These are phyloP conservation scores for Apodemia duryi DNA, from an alignment of 2,888 invertebrate genomes.

Conservation along the genomic window DNA sequence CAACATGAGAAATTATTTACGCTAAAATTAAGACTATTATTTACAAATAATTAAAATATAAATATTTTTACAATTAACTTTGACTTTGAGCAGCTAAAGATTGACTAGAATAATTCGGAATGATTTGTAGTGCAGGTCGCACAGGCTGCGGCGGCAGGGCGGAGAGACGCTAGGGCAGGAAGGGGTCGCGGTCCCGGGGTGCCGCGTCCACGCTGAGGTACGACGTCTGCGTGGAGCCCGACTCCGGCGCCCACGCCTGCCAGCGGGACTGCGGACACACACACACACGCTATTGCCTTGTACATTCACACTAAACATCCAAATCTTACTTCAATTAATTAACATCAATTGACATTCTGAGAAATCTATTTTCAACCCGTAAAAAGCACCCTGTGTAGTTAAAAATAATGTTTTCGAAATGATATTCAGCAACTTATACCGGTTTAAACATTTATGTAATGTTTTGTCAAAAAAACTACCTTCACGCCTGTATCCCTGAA, in stretches of 20 bases:
- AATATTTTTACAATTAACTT: neutral
- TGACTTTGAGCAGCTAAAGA: constrained; percentile 25
- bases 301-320: too few species aligned
- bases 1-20: neutral
- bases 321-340: too few species aligned
- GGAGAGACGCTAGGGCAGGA: constrained; percentile 34
- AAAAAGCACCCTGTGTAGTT: too few species aligned
- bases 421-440: too few species aligned
- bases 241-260: constrained; percentile 56
- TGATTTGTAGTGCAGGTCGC: constrained; percentile 21
- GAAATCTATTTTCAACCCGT: too few species aligned
- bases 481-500: too few species aligned
- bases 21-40: constrained; percentile 2
- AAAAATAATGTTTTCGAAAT: too few species aligned
- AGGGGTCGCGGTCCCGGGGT: constrained; percentile 45
- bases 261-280: constrained; percentile 46
- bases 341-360: too few species aligned
- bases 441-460: too few species aligned
- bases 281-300: neutral
- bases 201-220: constrained; percentile 52
- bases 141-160: neutral
- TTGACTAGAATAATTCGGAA: constrained; percentile 41
- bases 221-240: constrained; percentile 53
- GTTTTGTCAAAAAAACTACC: too few species aligned
- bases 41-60: constrained; percentile 4